Evolutionary conservation across 1,140 invertebrate genomes (phyloP), one percentile per base, ranked within the genome.

Genomic region (Aleiodes sp.): DNA sequence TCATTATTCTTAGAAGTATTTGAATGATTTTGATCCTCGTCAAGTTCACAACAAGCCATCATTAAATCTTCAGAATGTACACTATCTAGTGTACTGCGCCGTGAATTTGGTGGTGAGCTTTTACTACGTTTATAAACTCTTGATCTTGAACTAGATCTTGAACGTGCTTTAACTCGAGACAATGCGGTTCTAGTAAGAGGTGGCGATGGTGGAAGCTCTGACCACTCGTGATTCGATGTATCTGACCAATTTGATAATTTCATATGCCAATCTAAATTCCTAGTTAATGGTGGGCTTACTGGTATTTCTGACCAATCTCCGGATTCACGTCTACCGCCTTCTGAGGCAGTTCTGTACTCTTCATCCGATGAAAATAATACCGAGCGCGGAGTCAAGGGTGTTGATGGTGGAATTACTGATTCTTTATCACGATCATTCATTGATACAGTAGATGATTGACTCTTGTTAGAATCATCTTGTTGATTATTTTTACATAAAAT

Each of bases 311-410:
- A 84, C 83, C 84, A 85, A 61, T 86, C 84, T 8, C 82, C 83
- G 0, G 84, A 85, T 35, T 85, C 84, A 37, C 84, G 75, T 26
- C 87, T 76, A 4, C 86, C 86, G 52, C 86, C 92, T 81, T 94
- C 93, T 0, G 94, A 95, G 2, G 94, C 94, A 1, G 94, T 95
- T 75, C 92, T 87, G 71, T 94, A 95, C 76, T 95, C 94, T 78
- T 95, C 94, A 73, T 95, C 93, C 0, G 92, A 94, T 0, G 94
- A 94, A 70, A 94, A 93, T 6, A 93, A 86, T 3, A 91, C 87
- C 0, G 90, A 91, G 62, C 90, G 86, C 0, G 88, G 87, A 6
- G 90, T 90, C 31, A 89, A 84, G 2, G 91, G 91, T 7, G 91
- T 91, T 2, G 89, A 84, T 0, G 91, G 89, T 21, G 10, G 39